Conservation (phyloP, 2,797 vertebrate genomes). For the Lerista edwardsae region DNA sequence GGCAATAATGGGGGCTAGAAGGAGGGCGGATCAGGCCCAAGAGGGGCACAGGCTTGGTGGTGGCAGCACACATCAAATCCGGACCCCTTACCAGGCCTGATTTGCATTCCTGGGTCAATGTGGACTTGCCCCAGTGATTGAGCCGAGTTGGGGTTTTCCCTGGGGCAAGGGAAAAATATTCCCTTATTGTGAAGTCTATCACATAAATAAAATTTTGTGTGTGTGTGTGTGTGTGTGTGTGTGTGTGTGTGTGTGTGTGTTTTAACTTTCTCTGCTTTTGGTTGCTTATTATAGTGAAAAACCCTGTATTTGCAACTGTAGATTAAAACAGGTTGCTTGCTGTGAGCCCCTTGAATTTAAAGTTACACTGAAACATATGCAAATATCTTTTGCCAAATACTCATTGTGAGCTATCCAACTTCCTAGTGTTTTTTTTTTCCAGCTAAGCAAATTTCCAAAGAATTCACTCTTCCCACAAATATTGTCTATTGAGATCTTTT, state of each 20-base stretch:
- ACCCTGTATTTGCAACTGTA: conserved; percentile 67
- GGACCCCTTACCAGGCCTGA: no score
- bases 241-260: no score
- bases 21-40: no score
- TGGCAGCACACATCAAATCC: no score
- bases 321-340: conserved; percentile 65
- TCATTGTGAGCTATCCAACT: conserved; percentile 75
- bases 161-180: no score
- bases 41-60: no score
- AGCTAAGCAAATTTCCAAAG: conserved; percentile 75
- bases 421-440: conserved; percentile 69
- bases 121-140: no score
- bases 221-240: no score
- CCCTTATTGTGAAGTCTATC: conserved; percentile 25
- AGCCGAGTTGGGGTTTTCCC: no score
- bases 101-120: no score
- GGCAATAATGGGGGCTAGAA: no score
- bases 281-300: background rate
- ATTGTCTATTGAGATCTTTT: conserved; percentile 71
- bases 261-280: background rate
- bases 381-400: conserved; percentile 76
- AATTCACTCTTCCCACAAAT: conserved; percentile 72
- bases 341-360: conserved; percentile 76
- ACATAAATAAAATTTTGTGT: conserved; percentile 37
- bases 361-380: conserved; percentile 75